These are phyloP conservation scores for Dendronephthya gigantea DNA, from an alignment of 64 coral and sea anemone species.

Conservation along the genomic window DNA sequence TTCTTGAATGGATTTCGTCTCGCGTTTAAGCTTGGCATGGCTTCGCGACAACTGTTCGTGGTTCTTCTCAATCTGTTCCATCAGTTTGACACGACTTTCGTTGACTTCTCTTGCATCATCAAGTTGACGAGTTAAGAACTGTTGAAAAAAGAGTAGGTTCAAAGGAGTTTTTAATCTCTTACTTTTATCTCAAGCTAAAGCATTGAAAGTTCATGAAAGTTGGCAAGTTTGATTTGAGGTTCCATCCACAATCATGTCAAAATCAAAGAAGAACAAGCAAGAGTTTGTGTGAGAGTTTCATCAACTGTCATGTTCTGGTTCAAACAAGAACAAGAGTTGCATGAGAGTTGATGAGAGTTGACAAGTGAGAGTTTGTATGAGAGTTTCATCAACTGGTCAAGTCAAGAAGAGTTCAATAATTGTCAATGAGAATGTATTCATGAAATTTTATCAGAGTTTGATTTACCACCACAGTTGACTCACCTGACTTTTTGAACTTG, in stretches of 20 bases:
- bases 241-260: no score
- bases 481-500: slow-evolving; percentile 82
- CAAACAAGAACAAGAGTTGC: no score
- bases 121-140: slow-evolving; percentile 83
- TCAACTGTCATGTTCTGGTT: no score
- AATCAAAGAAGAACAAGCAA: no score
- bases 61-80: slow-evolving; percentile 73
- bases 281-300: no score
- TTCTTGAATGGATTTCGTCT: slow-evolving; percentile 57
- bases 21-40: slow-evolving; percentile 64
- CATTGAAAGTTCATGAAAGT: not conserved
- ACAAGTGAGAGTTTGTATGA: no score
- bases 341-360: no score
- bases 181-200: not conserved
- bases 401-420: no score
- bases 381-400: no score
- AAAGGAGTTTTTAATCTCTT: not conserved
- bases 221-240: no score
- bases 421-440: no score
- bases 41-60: slow-evolving; percentile 63
- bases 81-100: slow-evolving; percentile 52
- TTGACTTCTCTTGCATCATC: slow-evolving; percentile 60
- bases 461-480: not conserved
- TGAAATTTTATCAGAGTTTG: not conserved
- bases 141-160: slow-evolving; percentile 15